Base-by-base conservation (phyloP, 2,888 invertebrate genomes). In the Drosophila testacea region DNA sequence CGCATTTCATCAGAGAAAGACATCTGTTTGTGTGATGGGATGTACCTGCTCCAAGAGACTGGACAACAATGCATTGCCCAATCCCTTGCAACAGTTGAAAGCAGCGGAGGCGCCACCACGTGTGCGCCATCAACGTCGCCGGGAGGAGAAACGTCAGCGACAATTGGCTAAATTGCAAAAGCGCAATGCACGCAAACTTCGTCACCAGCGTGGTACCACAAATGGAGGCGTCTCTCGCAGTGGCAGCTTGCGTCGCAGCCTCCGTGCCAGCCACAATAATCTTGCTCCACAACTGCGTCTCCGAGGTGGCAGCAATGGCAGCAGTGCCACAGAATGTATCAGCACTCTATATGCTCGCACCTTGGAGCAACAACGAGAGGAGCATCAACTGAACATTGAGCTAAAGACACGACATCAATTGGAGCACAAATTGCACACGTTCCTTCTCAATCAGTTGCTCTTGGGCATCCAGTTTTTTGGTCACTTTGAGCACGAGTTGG, bases 381-480 rank as follows among this genome's bases (percentile, higher is more conserved):
- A 92, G 48, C 79, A 86, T 6, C 90, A 90, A 59, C 79, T 81
- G 0, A 72, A 67, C 10, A 83, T 89, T 50, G 88, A 90, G 76
- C 78, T 69, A 93, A 94, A 54, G 91, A 80, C 70, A 0, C 67
- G 73, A 0, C 39, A 63, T 93, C 96, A 93, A 93, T 94, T 77
- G 93, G 94, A 81, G 94, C 95, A 85, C 6, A 94, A 95, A 78
- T 94, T 95, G 6, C 94, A 96, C 83, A 93, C 94, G 4, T 97
- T 97, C 91, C 92, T 97, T 9, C 92, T 97, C 10, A 96, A 97
- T 90, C 96, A 97, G 90, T 94, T 96, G 63, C 93, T 96, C 60
- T 93, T 96, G 90, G 95, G 95, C 11, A 93, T 96, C 27, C 96
- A 96, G 92, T 96, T 97, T 92, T 96, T 96, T 85, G 95, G 95